Evolutionary conservation across 2,113 vertebrate species (phyloP).

Genomic region (Camelus bactrianus): DNA sequence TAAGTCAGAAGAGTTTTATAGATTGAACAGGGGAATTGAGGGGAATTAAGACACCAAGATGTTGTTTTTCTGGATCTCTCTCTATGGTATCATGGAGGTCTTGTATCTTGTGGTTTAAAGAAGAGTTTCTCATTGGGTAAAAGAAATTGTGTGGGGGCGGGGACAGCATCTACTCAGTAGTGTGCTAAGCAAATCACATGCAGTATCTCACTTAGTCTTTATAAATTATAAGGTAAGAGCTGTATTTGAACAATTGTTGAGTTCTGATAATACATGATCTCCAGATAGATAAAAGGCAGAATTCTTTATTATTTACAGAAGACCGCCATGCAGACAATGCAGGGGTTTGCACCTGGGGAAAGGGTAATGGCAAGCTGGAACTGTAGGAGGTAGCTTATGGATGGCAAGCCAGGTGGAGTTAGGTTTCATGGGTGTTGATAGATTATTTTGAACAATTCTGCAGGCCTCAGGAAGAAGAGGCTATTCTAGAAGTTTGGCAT

Average conservation of each 20-base stretch:
- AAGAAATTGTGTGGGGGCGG: neutral
- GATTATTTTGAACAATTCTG: neutral
- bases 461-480: neutral
- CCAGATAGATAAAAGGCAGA: neutral
- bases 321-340: neutral
- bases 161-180: neutral
- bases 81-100: neutral
- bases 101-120: neutral
- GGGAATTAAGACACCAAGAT: neutral
- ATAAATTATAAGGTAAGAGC: neutral
- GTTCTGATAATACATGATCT: neutral
- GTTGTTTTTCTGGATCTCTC: conserved; percentile 2
- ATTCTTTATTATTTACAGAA: neutral
- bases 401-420: neutral
- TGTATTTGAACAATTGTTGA: neutral
- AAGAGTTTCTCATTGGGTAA: neutral
- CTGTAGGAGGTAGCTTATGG: neutral
- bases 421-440: neutral
- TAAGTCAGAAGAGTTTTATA: neutral
- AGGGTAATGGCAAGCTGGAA: neutral
- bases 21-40: neutral
- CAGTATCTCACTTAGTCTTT: neutral
- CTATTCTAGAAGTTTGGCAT: neutral
- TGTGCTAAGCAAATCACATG: neutral
- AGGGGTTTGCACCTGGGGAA: fast-evolving